Conservation (phyloP, 2,113 vertebrate species). For the Callipepla squamata region DNA sequence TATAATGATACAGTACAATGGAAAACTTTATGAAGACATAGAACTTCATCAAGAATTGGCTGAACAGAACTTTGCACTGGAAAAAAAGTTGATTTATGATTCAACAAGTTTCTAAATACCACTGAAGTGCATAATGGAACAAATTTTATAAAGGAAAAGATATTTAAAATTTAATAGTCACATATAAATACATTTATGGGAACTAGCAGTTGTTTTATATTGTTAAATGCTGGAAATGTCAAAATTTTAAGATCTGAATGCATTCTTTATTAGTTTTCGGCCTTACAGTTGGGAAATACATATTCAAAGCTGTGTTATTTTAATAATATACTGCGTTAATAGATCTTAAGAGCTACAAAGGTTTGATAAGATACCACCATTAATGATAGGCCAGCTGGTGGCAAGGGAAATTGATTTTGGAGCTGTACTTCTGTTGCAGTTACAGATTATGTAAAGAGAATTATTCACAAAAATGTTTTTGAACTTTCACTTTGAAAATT, state of each 20-base stretch:
- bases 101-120: neutral
- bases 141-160: neutral
- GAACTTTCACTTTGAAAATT: neutral
- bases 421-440: neutral
- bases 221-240: neutral
- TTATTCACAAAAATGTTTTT: neutral
- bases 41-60: neutral
- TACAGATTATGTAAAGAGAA: neutral
- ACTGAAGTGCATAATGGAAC: neutral
- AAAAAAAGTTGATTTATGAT: neutral
- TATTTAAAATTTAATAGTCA: neutral
- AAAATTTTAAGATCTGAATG: neutral
- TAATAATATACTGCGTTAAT: neutral
- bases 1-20: neutral
- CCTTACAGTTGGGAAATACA: neutral
- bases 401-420: neutral
- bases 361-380: neutral
- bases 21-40: neutral
- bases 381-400: neutral
- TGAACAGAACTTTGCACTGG: neutral
- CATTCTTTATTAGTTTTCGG: neutral
- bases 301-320: neutral
- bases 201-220: neutral
- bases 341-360: neutral
- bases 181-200: neutral